phyloP scores from a whole-genome alignment of 2,888 invertebrate genomes.

The Acleris sparsana region DNA sequence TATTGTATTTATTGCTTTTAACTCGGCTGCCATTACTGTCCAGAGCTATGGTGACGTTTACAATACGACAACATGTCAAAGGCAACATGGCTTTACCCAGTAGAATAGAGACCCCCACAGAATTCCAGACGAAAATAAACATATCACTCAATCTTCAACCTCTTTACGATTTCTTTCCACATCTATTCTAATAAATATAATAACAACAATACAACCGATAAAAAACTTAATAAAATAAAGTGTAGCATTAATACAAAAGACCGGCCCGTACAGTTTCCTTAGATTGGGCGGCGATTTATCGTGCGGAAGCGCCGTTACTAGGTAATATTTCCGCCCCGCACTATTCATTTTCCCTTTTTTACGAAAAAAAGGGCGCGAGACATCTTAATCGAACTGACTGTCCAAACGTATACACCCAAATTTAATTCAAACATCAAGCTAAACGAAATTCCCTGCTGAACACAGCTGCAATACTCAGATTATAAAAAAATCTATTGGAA shows the following conservation, averaged over 20 bases:
- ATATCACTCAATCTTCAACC: background rate
- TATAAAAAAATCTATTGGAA: background rate
- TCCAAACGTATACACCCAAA: slow-evolving; percentile 45
- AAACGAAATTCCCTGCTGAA: background rate
- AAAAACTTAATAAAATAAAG: slow-evolving; percentile 80
- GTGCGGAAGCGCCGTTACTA: slow-evolving; percentile 83
- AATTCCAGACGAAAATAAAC: no score
- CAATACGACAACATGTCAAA: no score
- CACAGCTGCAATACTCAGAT: background rate
- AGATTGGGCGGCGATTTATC: slow-evolving; percentile 83
- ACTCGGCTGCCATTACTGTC: no score
- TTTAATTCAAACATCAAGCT: slow-evolving; percentile 30
- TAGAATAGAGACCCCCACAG: no score
- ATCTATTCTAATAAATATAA: slow-evolving; percentile 68
- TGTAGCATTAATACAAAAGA: slow-evolving; percentile 81
- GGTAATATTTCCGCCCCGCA: slow-evolving; percentile 82
- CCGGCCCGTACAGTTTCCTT: slow-evolving; percentile 71
- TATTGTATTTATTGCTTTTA: no score
- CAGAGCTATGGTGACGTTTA: no score
- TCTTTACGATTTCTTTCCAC: slow-evolving; percentile 28
- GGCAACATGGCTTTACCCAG: no score
- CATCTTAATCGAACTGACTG: slow-evolving; percentile 74
- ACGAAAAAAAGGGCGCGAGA: slow-evolving; percentile 81
- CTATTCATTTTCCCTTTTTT: slow-evolving; percentile 82
- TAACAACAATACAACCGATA: slow-evolving; percentile 73